Evolutionary conservation across 2,888 invertebrate species (phyloP), one percentile per base, ranked within the genome.

Genomic region (Tetanocera ferruginea): DNA sequence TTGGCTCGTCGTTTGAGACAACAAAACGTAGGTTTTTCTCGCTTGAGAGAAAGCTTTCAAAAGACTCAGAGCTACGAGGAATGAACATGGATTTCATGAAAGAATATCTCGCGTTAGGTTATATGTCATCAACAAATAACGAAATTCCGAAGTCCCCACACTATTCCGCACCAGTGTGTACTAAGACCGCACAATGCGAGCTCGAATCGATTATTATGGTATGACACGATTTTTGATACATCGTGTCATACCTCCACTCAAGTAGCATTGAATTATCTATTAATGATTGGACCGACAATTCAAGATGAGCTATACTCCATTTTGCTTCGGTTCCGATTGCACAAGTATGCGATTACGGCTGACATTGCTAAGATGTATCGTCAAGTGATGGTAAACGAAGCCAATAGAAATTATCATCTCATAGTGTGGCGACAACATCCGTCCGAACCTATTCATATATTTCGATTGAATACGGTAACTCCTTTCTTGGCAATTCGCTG

Each of bases 81-180:
- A 43, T 37, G 14, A 43, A 49, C 37, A 49, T 23, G 9, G 49
- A 69, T 6, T 79, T 79, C 57, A 77, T 80, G 60, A 77, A 75
- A 17, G 77, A 80, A 37, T 78, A 80, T 43, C 23, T 76, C 19
- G 17, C 37, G 8, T 73, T 79, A 62, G 80, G 76, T 11, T 79
- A 80, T 51, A 77, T 77, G 76, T 71, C 78, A 14, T 23, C 49
- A 28, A 72, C 31, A 25, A 25, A 60, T 25, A 69, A 78, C 37
- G 14, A 11, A 55, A 72, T 76, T 25, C 37, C 66, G 5, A 52
- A 57, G 19, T 19, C 14, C 9, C 70, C 76, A 62, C 73, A 78
- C 62, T 80, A 76, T 78, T 70, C 78, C 66, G 6, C 76, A 80
- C 64, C 78, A 80, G 23, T 76, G 76, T 60, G 66, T 76, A 4